These are phyloP conservation scores for Gadus macrocephalus DNA, from an alignment of 2,113 vertebrate species.

Conservation along the genomic window DNA sequence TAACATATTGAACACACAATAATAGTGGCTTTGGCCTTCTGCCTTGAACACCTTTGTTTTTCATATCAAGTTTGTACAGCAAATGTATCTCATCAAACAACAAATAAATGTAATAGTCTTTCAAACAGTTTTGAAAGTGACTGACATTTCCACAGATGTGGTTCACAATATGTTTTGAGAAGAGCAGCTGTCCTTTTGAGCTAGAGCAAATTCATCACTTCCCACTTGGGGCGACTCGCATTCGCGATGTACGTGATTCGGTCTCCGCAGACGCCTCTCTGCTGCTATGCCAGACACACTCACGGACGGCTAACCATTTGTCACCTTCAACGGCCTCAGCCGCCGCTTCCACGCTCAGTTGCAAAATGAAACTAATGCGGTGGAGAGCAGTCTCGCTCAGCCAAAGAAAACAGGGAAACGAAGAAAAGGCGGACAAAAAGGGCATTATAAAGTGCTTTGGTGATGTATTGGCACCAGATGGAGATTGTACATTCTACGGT, in stretches of 20 bases:
- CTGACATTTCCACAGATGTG: not conserved
- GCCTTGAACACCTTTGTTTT: no score
- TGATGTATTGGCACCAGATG: not conserved
- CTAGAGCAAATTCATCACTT: not conserved
- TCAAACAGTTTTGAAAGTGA: no score
- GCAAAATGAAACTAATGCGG: not conserved
- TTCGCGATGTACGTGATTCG: not conserved
- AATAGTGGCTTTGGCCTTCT: no score
- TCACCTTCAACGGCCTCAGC: constrained; percentile 1
- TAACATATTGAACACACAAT: no score
- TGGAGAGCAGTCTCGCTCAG: not conserved
- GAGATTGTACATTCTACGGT: not conserved
- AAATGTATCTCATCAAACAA: no score
- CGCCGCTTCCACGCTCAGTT: not conserved
- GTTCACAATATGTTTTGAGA: not conserved
- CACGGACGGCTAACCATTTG: constrained; percentile 11
- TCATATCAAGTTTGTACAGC: no score
- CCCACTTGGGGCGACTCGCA: not conserved
- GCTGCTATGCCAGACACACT: constrained; percentile 25
- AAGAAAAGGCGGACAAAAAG: not conserved
- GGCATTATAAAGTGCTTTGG: not conserved
- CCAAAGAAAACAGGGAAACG: not conserved
- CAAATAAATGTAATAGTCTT: no score
- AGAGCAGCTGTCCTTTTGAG: no score
- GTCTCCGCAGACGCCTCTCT: constrained; percentile 11